phyloP scores from a whole-genome alignment of 2,888 invertebrate species.

The Trissolcus japonicus region DNA sequence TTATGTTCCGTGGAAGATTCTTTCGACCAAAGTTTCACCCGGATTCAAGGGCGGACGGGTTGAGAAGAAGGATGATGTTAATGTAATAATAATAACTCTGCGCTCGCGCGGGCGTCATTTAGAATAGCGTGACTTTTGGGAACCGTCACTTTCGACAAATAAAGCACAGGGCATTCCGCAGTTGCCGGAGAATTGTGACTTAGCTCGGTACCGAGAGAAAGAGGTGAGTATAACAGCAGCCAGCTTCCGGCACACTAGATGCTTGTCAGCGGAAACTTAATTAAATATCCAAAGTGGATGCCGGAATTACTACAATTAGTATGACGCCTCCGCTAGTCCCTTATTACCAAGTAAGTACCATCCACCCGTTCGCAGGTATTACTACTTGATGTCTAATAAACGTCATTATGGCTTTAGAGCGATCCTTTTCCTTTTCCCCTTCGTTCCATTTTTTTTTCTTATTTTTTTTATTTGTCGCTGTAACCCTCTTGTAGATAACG shows the following conservation, averaged over 20 bases:
- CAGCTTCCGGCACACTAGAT: constrained; percentile 65
- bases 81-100: constrained; percentile 52
- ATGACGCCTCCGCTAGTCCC: constrained; percentile 70
- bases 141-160: constrained; percentile 55
- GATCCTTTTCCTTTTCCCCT: constrained; percentile 58
- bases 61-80: constrained; percentile 40
- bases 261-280: constrained; percentile 76
- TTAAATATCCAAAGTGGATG: constrained; percentile 76
- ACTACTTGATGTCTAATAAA: constrained; percentile 76
- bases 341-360: constrained; percentile 63
- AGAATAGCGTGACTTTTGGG: constrained; percentile 37
- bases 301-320: constrained; percentile 76
- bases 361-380: constrained; percentile 71
- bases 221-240: constrained; percentile 56
- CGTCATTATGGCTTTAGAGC: constrained; percentile 66
- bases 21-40: constrained; percentile 28
- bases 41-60: constrained; percentile 10
- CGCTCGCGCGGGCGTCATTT: constrained; percentile 22
- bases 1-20: constrained; percentile 32
- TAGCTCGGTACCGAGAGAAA: constrained; percentile 47
- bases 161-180: constrained; percentile 50
- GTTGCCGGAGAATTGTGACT: constrained; percentile 50
- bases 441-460: constrained; percentile 10
- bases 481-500: constrained; percentile 61
- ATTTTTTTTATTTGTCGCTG: constrained; percentile 61